Percentiles rank a stretch among this genome's conserved stretches.
These are phyloP conservation scores for Ganaspis brasiliensis DNA, from an alignment of 2,888 invertebrate genomes.

Conservation along the genomic window DNA sequence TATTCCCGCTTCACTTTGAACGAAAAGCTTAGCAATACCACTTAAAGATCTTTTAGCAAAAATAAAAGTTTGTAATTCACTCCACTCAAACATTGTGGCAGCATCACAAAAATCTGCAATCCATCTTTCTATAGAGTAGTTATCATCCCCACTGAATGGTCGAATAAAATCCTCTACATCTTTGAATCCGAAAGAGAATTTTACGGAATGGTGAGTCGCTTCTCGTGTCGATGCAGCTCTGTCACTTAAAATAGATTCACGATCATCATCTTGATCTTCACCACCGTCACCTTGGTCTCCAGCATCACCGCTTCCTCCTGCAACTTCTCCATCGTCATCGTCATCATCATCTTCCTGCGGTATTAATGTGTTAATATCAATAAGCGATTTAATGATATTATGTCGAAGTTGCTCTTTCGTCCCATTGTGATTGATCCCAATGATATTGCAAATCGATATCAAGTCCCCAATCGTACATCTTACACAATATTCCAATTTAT, in stretches of 20 bases:
- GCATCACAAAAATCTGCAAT: conserved; percentile 52
- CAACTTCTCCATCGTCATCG: conserved; percentile 16
- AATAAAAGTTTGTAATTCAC: conserved; percentile 44
- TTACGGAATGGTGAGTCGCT: background rate
- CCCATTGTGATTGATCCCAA: background rate
- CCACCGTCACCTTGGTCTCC: no score
- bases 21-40: conserved; percentile 42
- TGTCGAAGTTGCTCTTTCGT: no score
- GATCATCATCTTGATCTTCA: background rate
- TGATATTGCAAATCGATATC: background rate
- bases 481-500: background rate
- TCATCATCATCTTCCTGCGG: conserved; percentile 23
- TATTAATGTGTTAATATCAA: no score
- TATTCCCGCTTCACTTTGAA: conserved; percentile 37
- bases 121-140: conserved; percentile 26
- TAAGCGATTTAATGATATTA: no score
- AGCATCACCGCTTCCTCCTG: background rate
- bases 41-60: conserved; percentile 45
- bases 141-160: conserved; percentile 43
- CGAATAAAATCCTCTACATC: conserved; percentile 44
- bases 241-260: no score
- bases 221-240: no score
- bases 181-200: conserved; percentile 31
- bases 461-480: background rate
- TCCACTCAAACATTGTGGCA: conserved; percentile 47